These are phyloP conservation scores for Xiphophorus couchianus DNA, from an alignment of 2,113 vertebrate species.

Conservation along the genomic window DNA sequence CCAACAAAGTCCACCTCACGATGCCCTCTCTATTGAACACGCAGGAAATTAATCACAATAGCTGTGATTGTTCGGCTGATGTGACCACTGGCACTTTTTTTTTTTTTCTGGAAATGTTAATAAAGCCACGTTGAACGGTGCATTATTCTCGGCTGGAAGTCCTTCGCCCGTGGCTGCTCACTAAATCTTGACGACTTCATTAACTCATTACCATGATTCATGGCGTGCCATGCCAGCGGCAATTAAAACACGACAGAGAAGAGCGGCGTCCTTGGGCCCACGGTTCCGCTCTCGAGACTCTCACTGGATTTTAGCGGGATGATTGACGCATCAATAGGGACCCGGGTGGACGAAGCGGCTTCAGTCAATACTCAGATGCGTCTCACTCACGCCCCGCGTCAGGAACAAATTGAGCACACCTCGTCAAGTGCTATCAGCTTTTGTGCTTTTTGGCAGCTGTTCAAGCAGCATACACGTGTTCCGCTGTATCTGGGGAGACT, in stretches of 20 bases:
- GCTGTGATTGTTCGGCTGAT: slow-evolving; percentile 37
- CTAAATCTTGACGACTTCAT: slow-evolving; percentile 72
- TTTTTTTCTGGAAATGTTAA: slow-evolving; percentile 52
- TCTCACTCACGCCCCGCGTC: slow-evolving; percentile 40
- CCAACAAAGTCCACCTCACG: background rate
- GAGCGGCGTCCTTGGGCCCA: slow-evolving; percentile 53
- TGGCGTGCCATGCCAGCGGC: slow-evolving; percentile 53
- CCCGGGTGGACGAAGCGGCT: slow-evolving; percentile 58
- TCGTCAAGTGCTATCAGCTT: slow-evolving; percentile 43
- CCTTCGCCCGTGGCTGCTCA: slow-evolving; percentile 57
- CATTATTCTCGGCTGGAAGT: slow-evolving; percentile 53
- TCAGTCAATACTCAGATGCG: slow-evolving; percentile 71
- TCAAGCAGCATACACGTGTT: slow-evolving; percentile 13
- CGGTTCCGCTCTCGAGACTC: slow-evolving; percentile 35
- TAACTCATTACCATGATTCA: slow-evolving; percentile 72
- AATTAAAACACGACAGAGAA: slow-evolving; percentile 65
- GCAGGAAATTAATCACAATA: slow-evolving; percentile 40
- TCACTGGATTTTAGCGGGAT: slow-evolving; percentile 57
- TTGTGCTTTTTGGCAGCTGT: slow-evolving; percentile 21
- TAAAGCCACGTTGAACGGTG: slow-evolving; percentile 54
- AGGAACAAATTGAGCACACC: slow-evolving; percentile 24
- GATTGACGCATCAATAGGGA: slow-evolving; percentile 71
- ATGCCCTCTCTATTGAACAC: background rate
- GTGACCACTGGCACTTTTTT: slow-evolving; percentile 47
- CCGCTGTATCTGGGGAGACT: slow-evolving; percentile 11